Conservation (phyloP, 2,113 vertebrate genomes). For the Hypanus sabinus region DNA sequence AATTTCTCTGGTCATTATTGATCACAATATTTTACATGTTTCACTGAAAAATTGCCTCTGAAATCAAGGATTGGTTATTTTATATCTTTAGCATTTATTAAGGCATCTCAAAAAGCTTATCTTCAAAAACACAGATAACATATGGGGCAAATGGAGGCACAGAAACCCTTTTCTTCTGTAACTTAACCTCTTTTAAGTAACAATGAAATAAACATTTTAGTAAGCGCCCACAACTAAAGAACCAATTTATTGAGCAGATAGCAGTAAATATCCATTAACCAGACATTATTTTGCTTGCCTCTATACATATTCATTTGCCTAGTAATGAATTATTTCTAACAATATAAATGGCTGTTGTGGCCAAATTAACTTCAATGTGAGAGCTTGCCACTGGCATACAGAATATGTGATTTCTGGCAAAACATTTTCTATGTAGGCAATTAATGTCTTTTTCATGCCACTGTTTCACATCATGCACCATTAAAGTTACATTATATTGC, state of each 20-base stretch:
- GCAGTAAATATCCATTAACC: neutral
- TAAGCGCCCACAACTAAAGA: neutral
- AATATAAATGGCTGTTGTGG: neutral
- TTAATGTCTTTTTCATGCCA: neutral
- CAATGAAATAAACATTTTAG: neutral
- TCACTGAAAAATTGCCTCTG: neutral
- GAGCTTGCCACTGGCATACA: neutral
- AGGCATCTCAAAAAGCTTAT: neutral
- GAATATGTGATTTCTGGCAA: neutral
- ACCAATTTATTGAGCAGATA: neutral
- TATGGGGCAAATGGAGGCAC: too few relatives aligned
- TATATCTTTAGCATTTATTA: neutral
- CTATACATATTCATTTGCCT: neutral
- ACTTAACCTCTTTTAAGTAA: neutral
- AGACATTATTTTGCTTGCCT: neutral
- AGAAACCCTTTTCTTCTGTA: neutral
- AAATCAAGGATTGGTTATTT: neutral
- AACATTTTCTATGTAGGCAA: neutral
- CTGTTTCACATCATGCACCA: neutral
- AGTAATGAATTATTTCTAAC: neutral
- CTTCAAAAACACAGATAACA: neutral
- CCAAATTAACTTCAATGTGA: neutral
- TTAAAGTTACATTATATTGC: neutral
- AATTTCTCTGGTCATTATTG: neutral
- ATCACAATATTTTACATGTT: neutral